Percentiles rank a stretch among this genome's conserved stretches.
Conservation (phyloP, 1,140 invertebrate species). For the Megalopta genalis region DNA sequence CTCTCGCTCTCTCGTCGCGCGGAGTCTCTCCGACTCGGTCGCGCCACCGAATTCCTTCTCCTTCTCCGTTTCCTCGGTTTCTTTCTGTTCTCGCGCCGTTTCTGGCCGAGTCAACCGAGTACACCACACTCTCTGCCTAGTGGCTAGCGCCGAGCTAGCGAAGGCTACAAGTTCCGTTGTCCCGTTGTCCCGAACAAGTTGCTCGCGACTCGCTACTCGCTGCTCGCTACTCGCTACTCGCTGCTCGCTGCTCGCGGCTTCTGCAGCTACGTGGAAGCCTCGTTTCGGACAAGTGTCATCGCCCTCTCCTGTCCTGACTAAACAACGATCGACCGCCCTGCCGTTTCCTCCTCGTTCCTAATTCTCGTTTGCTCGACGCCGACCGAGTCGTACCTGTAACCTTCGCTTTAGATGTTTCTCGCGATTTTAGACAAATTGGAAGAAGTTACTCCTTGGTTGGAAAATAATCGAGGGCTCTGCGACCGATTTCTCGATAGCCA, state of each 20-base stretch:
- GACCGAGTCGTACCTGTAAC: background rate
- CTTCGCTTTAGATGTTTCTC: too few relatives aligned
- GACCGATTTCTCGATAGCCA: too few relatives aligned
- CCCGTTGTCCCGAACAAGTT: constrained; percentile 38
- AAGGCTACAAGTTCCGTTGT: constrained; percentile 52
- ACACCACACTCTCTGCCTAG: background rate
- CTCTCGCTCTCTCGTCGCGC: background rate
- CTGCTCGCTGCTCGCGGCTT: constrained; percentile 4
- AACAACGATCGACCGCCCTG: constrained; percentile 34
- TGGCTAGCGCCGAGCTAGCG: constrained; percentile 42
- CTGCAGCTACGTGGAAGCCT: constrained; percentile 50
- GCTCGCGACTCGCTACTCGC: background rate
- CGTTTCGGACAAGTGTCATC: constrained; percentile 60
- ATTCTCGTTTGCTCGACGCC: constrained; percentile 19
- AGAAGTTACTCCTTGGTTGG: too few relatives aligned
- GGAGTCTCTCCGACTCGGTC: too few relatives aligned
- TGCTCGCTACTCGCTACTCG: background rate
- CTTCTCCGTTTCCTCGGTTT: constrained; percentile 17
- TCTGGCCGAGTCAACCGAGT: too few relatives aligned
- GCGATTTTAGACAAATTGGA: too few relatives aligned
- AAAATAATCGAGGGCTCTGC: too few relatives aligned
- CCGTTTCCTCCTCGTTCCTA: constrained; percentile 46
- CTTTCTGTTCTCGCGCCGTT: constrained; percentile 3
- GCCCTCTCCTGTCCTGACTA: constrained; percentile 45
- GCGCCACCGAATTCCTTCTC: constrained; percentile 12